Evolutionary conservation across 2,113 vertebrate species (phyloP).

Genomic region (Callopanchax toddi): DNA sequence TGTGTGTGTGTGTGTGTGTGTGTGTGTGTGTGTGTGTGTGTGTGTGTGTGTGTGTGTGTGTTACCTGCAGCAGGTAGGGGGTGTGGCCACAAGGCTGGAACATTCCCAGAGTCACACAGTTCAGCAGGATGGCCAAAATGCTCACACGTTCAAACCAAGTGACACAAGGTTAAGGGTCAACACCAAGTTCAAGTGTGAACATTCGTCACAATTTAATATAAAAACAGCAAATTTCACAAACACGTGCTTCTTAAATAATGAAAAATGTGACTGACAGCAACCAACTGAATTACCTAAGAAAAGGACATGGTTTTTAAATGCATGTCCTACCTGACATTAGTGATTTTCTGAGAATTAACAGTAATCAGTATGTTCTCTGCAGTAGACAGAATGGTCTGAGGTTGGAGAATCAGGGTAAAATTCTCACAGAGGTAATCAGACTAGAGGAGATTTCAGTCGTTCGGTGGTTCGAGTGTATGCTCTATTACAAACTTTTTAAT

Average conservation of each 20-base stretch:
- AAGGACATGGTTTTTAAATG: too few relatives aligned
- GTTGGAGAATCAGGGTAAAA: too few relatives aligned
- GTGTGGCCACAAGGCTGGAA: constrained; percentile 96
- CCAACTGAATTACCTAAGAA: too few relatives aligned
- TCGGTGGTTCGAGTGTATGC: too few relatives aligned
- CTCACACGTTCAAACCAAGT: constrained; percentile 97
- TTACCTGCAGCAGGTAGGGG: constrained; percentile 79
- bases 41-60: constrained; percentile 16
- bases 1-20: constrained; percentile 21
- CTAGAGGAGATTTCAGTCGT: too few relatives aligned
- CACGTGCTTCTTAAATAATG: too few relatives aligned
- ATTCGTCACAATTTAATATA: constrained; percentile 10
- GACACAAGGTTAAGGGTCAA: constrained; percentile 83
- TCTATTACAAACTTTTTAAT: too few relatives aligned
- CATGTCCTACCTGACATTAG: too few relatives aligned
- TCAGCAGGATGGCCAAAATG: constrained; percentile 97
- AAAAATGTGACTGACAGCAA: too few relatives aligned
- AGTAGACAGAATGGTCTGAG: neutral
- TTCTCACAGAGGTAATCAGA: too few relatives aligned
- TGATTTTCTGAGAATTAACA: neutral
- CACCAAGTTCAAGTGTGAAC: neutral
- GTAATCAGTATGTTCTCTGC: neutral
- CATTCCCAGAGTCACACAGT: constrained; percentile 98
- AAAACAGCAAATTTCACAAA: constrained; percentile 1
- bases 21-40: constrained; percentile 16